These are phyloP conservation scores for Austrofundulus limnaeus DNA, from an alignment of 2,113 vertebrate genomes.

Conservation along the genomic window DNA sequence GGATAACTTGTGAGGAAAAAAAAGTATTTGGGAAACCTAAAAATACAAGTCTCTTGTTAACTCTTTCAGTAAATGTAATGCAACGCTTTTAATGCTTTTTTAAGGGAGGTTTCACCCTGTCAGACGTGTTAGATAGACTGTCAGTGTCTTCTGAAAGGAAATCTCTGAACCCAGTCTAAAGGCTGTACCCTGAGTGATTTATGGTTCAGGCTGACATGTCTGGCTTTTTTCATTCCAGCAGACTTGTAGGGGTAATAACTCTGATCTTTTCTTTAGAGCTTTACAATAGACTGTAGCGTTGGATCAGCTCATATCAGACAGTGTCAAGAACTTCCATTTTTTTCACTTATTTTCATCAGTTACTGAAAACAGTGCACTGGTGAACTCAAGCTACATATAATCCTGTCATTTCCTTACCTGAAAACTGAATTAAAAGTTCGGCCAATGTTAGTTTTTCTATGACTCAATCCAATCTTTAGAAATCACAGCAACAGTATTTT, in stretches of 20 bases:
- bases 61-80: constrained; percentile 7
- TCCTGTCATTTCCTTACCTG: too few species aligned
- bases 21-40: neutral
- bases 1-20: neutral
- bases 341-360: constrained; percentile 6
- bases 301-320: constrained; percentile 43
- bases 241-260: constrained; percentile 53
- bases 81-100: neutral
- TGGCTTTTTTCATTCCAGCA: constrained; percentile 33
- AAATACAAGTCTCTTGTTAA: neutral
- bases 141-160: constrained; percentile 31
- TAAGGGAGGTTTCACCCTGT: constrained; percentile 9
- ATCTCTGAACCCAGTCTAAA: constrained; percentile 40
- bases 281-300: constrained; percentile 36
- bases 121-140: constrained; percentile 35
- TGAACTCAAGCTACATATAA: too few species aligned
- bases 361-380: neutral
- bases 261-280: constrained; percentile 36
- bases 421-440: too few species aligned
- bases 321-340: constrained; percentile 2
- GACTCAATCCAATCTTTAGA: too few species aligned
- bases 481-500: too few species aligned
- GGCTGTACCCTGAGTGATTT: constrained; percentile 38
- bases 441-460: too few species aligned
- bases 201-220: constrained; percentile 31